Conservation (phyloP, 2,888 invertebrate genomes). For the Orchesellides sinensis region DNA sequence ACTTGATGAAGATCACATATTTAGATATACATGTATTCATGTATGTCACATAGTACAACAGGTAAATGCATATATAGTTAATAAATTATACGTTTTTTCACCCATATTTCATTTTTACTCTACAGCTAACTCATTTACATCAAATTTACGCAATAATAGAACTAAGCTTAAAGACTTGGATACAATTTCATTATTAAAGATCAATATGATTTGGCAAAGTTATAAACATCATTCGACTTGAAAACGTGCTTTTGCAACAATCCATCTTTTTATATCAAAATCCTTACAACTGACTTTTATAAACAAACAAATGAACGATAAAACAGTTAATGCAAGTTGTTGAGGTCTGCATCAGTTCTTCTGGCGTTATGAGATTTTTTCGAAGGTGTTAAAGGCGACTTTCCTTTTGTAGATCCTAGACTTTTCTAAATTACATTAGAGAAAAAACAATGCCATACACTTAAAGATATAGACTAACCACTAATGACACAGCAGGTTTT, state of each 20-base stretch:
- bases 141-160: conserved; percentile 27
- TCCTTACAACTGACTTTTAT: not conserved
- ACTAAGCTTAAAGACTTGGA: conserved; percentile 41
- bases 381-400: conserved; percentile 28
- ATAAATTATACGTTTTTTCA: conserved; percentile 38
- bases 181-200: conserved; percentile 47
- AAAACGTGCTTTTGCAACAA: conserved; percentile 17
- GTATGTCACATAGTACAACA: conserved; percentile 36
- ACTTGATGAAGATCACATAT: conserved; percentile 56
- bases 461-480: conserved; percentile 29
- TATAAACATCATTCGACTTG: conserved; percentile 19
- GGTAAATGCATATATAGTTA: conserved; percentile 44
- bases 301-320: not conserved
- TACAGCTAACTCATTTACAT: not conserved
- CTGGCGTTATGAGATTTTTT: conserved; percentile 40
- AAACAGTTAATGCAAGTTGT: conserved; percentile 9
- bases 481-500: conserved; percentile 46
- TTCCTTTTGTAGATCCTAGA: conserved; percentile 25
- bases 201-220: conserved; percentile 59
- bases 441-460: conserved; percentile 40
- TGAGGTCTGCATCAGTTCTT: conserved; percentile 42
- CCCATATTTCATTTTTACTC: not conserved
- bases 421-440: conserved; percentile 12
- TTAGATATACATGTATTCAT: conserved; percentile 31
- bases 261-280: not conserved